Evolutionary conservation across 2,113 vertebrate species (phyloP), one percentile per base, ranked within the genome.

Genomic region (Corythaeola cristata): DNA sequence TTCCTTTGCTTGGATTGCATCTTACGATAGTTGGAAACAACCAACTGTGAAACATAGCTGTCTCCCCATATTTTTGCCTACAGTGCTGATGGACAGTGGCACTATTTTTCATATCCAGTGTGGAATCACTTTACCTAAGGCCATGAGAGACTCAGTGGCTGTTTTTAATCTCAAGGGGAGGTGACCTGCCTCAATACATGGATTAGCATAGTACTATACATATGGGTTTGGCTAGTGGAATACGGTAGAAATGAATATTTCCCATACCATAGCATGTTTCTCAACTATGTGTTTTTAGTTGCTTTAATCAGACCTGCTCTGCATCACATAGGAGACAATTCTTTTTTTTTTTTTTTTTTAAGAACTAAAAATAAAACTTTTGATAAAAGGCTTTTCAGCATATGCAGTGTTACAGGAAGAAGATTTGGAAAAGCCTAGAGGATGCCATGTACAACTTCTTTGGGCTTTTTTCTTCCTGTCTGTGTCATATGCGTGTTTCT

Each of bases 111-210:
- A 18, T 83, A 75, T 77, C 49, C 35, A 28, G 13, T 4, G 1
- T 64, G 62, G 12, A 84, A 58, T 68, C 12, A 4, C 23, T 80
- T 41, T 58, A 72, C 24, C 37, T 64, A 10, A 55, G 47, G 37
- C 17, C 0, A 0, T 80, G 56, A 47, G 49, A 78, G 79, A 41
- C 49, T 80, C 2, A 0, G 47, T 75, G 71, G 3, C 35, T 69
- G 45, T 9, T 74, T 59, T 33, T 56, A 30, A 32, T 39, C 59
- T 69, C 23, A 9, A 44, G 33, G 63, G 47, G 8, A 71, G 67
- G 20, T 59, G 59, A 50, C 33, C 50, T 88, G 32, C 49, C 79
- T 80, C n/a, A 63, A 0, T 67, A 26, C 3, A 0, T 41, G 69
- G 20, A 8, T 67, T 85, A 16, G 9, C 7, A 2, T 18, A 59